A percentile compares a stretch with the other conserved stretches of the same genome.
Evolutionary conservation across 1,140 invertebrate species (phyloP).

Genomic region (Teleopsis dalmanni): DNA sequence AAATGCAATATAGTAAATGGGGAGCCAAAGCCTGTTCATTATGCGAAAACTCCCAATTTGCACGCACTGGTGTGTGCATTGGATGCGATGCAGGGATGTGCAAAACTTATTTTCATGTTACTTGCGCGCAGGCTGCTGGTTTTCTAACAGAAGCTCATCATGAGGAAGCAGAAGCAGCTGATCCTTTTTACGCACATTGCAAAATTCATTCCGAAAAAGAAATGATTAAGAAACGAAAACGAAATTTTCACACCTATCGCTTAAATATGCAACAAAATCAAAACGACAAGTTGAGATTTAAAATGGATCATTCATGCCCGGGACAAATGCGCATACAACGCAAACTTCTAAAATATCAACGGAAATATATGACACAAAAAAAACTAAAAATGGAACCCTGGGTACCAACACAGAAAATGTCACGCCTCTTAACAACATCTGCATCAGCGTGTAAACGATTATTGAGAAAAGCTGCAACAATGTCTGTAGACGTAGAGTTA

Average conservation of each 20-base stretch:
- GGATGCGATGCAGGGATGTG: slow-evolving; percentile 97
- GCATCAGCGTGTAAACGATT: slow-evolving; percentile 80
- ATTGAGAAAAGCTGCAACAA: slow-evolving; percentile 77
- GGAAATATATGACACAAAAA: slow-evolving; percentile 69
- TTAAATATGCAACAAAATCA: slow-evolving; percentile 56
- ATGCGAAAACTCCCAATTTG: slow-evolving; percentile 79
- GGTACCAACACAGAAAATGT: slow-evolving; percentile 93
- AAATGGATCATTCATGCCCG: slow-evolving; percentile 46
- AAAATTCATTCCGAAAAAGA: slow-evolving; percentile 83
- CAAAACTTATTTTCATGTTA: slow-evolving; percentile 95
- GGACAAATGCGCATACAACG: slow-evolving; percentile 68
- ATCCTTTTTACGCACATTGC: slow-evolving; percentile 96
- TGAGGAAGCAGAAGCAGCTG: slow-evolving; percentile 88
- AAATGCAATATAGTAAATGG: slow-evolving; percentile 93
- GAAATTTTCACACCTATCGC: slow-evolving; percentile 84
- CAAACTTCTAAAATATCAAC: slow-evolving; percentile 67
- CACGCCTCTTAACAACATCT: slow-evolving; percentile 79
- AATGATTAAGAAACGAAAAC: slow-evolving; percentile 66
- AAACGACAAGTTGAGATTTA: slow-evolving; percentile 40
- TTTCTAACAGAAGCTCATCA: slow-evolving; percentile 86
- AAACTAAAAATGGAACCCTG: slow-evolving; percentile 69
- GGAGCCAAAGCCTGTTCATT: slow-evolving; percentile 80
- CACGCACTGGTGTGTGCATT: slow-evolving; percentile 88
- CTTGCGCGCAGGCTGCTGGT: slow-evolving; percentile 91
- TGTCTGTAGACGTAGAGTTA: slow-evolving; percentile 75